phyloP scores from a whole-genome alignment of 1,140 invertebrate species.

The honey bee (Apis mellifera) region DNA sequence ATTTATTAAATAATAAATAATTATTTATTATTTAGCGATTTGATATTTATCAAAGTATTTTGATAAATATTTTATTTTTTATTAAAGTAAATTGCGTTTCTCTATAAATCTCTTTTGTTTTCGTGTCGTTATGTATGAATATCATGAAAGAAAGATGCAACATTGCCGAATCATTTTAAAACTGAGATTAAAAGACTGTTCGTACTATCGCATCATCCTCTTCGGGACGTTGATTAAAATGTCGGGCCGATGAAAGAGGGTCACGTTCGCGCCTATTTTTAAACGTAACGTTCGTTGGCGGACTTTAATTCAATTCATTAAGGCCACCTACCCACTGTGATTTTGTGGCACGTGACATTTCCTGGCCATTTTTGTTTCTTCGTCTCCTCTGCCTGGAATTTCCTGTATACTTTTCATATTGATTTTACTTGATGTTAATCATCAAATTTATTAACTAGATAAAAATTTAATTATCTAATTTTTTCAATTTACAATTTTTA shows the following conservation, averaged over 20 bases:
- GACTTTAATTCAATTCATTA: constrained; percentile 61
- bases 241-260: constrained; percentile 46
- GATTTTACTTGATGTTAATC: background rate
- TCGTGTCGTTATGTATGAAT: no score
- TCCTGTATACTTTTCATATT: background rate
- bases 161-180: background rate
- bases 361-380: constrained; percentile 11
- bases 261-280: constrained; percentile 54
- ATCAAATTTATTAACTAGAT: background rate
- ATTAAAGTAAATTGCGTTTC: background rate
- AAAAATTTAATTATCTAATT: background rate
- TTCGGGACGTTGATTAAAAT: constrained; percentile 37
- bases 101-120: background rate
- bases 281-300: constrained; percentile 41
- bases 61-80: no score
- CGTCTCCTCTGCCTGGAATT: background rate
- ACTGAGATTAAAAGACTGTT: constrained; percentile 8
- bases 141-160: background rate
- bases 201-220: background rate
- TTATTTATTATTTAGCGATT: no score
- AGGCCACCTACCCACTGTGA: constrained; percentile 38
- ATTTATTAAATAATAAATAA: no score
- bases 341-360: constrained; percentile 41
- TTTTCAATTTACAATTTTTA: background rate
- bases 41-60: no score